Base-by-base conservation (phyloP, 2,113 vertebrate genomes). In the Clinocottus analis region DNA sequence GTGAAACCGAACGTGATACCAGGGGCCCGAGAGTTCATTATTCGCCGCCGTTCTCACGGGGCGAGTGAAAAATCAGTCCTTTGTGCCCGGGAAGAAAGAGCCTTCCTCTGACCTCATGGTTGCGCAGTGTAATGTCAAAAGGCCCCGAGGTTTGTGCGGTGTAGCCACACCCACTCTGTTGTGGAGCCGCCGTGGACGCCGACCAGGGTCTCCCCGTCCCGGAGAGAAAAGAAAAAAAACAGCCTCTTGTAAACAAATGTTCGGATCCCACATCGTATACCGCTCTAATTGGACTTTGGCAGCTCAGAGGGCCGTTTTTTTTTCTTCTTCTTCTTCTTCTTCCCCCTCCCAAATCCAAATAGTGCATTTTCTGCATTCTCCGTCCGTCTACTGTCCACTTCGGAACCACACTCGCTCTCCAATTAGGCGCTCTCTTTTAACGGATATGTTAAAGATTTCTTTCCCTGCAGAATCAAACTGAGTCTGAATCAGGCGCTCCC, bases 31-130 rank as follows among this genome's bases (percentile, higher is more conserved):
- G 77, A 83, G 88, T 90, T 89, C 87, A 89, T 94, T 92, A 89
- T 92, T 82, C 31, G 65, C 69, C 41, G 75, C 85, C 90, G 91
- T 91, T 90, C 90, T 87, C 90, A 87, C 75, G 81, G 85, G 77
- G 87, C 70, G 77, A 89, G 88, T 89, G 91, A 92, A 91, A 90
- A 89, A 91, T 91, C 88, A 88, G 75, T 76, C 85, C 77, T 91
- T 87, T 90, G 90, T 90, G 88, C 79, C 23, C 69, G 1, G 39
- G 84, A 90, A 91, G 87, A 92, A 92, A 89, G 86, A 84, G 87
- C 72, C 85, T 91, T 86, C 89, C 84, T 87, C 90, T 93, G 92
- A 94, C 93, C 92, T 94, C 88, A 86, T 90, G 90, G 87, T 74
- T 78, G 79, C 35, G 76, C 81, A 76, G 91, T 86, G 88, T 88